Evolutionary conservation across 2,888 invertebrate species (phyloP), one percentile per base, ranked within the genome.

Genomic region (Brachyptera risi): DNA sequence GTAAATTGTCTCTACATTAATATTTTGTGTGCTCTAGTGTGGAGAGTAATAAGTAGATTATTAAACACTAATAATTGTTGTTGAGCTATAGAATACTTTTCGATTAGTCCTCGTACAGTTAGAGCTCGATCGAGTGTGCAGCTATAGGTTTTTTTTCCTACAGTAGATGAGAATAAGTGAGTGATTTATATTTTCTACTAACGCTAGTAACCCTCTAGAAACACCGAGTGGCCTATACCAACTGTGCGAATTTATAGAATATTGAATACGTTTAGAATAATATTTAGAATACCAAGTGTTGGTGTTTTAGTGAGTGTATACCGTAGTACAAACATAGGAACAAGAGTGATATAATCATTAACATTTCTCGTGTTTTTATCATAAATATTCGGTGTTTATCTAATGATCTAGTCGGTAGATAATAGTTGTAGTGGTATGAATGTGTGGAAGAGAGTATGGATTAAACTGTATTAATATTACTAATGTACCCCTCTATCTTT

Each of bases 1-100:
- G 51, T 58, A 57, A 51, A n/a, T 63, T 63, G 60, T 58, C 49
- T 60, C 60, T 60, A 57, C 56, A 63, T 54, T 54, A 54, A 54
- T 54, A 27, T 49, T 57, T 60, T 62, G 40, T 57, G 50, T 60
- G 54, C 49, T 60, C 49, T 63, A 44, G 50, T 60, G 60, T 63
- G 60, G 51, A 58, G 24, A 44, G 62, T 62, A 62, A 4, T 37
- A n/a, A n/a, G 54, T 54, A 54, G 54, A 54, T 37, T 37, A n/a
- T n/a, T n/a, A 19, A 11, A 37, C 7, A 37, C 54, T 47, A 47
- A 47, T 47, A 5, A 47, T 47, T 47, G 47, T 47, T 23, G 4
- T 47, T 24, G 47, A 47, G n/a, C 23, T 47, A n/a, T 13, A 47
- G 24, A n/a, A 23, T 51, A 51, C 27, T 26, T 51, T 15, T 17